These are phyloP conservation scores for Gila robusta DNA, from an alignment of 2,797 vertebrate species.

Conservation along the genomic window DNA sequence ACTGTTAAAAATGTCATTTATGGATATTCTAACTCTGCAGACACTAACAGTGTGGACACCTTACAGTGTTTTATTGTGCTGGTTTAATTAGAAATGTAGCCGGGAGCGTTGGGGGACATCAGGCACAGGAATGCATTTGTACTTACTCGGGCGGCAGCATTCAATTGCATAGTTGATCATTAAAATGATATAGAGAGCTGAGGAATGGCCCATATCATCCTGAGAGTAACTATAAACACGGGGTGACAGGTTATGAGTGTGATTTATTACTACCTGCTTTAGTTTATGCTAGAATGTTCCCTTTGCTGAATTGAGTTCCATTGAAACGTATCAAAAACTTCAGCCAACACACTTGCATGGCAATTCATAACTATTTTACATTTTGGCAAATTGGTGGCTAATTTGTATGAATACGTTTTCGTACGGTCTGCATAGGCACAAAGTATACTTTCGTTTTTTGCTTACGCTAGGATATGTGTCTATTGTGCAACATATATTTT, in stretches of 20 bases:
- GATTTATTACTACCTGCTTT: slow-evolving; percentile 37
- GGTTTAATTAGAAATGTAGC: slow-evolving; percentile 56
- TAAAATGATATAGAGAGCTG: slow-evolving; percentile 68
- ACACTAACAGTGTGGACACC: slow-evolving; percentile 23
- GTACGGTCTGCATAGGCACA: not conserved
- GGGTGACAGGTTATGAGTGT: slow-evolving; percentile 44
- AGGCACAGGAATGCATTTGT: slow-evolving; percentile 42
- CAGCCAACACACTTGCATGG: not conserved
- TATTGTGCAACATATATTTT: not conserved
- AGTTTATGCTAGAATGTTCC: slow-evolving; percentile 31
- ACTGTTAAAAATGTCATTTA: slow-evolving; percentile 19
- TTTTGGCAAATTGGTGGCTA: not conserved
- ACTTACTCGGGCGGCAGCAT: slow-evolving; percentile 44
- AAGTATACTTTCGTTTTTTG: not conserved
- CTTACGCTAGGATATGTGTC: not conserved
- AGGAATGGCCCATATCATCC: slow-evolving; percentile 69
- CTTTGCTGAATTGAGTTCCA: slow-evolving; percentile 66
- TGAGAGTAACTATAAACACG: slow-evolving; percentile 69
- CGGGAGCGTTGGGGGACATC: slow-evolving; percentile 30
- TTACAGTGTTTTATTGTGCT: slow-evolving; percentile 42
- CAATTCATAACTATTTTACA: not conserved
- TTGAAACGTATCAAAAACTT: slow-evolving; percentile 43
- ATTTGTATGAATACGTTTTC: not conserved
- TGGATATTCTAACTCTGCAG: slow-evolving; percentile 37
- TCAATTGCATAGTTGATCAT: slow-evolving; percentile 46